Evolutionary conservation across 1,140 invertebrate genomes (phyloP).

Genomic region (Pseudomyrmex gracilis): DNA sequence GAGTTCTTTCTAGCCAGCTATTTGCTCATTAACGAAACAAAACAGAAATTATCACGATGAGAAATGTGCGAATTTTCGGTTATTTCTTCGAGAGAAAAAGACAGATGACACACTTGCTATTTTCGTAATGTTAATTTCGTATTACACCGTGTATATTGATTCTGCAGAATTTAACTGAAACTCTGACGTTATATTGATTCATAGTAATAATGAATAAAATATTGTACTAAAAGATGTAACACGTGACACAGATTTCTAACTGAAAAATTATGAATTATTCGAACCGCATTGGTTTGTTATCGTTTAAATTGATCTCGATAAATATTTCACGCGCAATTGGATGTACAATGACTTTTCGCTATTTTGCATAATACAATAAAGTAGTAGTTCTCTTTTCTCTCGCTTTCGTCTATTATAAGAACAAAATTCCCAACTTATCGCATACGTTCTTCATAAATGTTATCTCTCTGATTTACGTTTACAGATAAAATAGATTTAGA

Average conservation of each 20-base stretch:
- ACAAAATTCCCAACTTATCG: too few species aligned
- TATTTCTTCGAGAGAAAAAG: neutral
- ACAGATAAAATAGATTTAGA: too few species aligned
- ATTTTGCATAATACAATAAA: neutral
- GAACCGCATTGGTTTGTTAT: neutral
- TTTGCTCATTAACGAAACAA: neutral
- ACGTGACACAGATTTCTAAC: slow-evolving; percentile 29
- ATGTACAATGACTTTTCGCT: neutral
- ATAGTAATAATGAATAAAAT: slow-evolving; percentile 34
- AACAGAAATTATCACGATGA: neutral
- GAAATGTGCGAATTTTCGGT: slow-evolving; percentile 11
- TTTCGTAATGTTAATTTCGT: slow-evolving; percentile 31
- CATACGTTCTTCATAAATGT: too few species aligned
- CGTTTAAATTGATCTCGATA: neutral
- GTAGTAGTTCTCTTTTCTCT: too few species aligned
- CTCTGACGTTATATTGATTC: neutral
- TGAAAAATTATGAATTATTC: slow-evolving; percentile 36
- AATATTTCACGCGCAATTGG: neutral
- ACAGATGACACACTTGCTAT: neutral
- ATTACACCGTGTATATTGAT: slow-evolving; percentile 14
- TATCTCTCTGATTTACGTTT: too few species aligned
- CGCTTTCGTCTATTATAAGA: too few species aligned
- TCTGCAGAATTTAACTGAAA: slow-evolving; percentile 4
- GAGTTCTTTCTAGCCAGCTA: neutral
- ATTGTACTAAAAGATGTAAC: slow-evolving; percentile 6